These are phyloP conservation scores for Bubo scandiacus DNA, from an alignment of 2,113 vertebrate genomes.

Conservation along the genomic window DNA sequence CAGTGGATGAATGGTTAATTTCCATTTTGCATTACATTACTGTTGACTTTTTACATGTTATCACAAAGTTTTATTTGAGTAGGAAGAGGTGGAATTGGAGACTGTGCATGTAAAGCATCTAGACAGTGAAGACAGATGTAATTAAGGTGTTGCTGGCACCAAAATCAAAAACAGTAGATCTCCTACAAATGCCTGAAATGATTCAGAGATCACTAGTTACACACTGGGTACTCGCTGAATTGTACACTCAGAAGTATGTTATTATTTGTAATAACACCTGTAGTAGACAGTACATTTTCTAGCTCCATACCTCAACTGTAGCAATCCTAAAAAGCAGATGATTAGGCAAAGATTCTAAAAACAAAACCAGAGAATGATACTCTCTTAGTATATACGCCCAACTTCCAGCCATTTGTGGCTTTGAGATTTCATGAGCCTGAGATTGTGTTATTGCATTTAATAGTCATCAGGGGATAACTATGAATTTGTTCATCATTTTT, in stretches of 20 bases:
- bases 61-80: not conserved
- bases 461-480: not conserved
- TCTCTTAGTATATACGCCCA: not conserved
- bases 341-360: not conserved
- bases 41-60: not conserved
- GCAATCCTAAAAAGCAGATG: not conserved
- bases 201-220: not conserved
- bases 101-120: not conserved
- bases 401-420: not conserved
- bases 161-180: not conserved
- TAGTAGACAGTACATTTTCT: not conserved
- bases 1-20: not conserved
- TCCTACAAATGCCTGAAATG: not conserved
- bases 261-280: not conserved
- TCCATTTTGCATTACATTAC: not conserved
- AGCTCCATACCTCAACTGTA: not conserved
- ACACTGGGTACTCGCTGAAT: not conserved
- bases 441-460: not conserved
- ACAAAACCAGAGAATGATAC: not conserved
- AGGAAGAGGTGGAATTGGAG: not conserved
- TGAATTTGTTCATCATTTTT: not conserved
- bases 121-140: not conserved
- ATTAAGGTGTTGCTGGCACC: not conserved
- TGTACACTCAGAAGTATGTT: not conserved
- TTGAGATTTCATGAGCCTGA: not conserved